Conservation (phyloP, 2,797 vertebrate species). For the Crotalus adamanteus region DNA sequence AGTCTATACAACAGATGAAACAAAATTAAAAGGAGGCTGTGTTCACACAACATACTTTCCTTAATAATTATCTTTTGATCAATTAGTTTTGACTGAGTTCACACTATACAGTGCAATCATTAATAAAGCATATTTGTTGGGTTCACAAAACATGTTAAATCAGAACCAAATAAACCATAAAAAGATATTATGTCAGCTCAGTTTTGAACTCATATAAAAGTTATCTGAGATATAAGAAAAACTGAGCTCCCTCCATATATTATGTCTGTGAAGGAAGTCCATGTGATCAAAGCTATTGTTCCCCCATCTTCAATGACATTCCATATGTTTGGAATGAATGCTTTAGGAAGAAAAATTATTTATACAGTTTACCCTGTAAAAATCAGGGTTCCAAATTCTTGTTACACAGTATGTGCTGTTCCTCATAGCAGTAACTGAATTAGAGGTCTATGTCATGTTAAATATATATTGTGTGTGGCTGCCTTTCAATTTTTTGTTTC, state of each 20-base stretch:
- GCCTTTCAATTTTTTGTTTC: neutral
- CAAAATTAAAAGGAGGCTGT: neutral
- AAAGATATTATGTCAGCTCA: neutral
- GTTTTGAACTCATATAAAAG: neutral
- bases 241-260: neutral
- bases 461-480: neutral
- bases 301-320: neutral
- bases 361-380: neutral
- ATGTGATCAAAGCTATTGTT: neutral
- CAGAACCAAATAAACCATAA: neutral
- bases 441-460: neutral
- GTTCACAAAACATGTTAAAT: neutral
- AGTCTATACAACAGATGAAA: neutral
- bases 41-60: neutral
- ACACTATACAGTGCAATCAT: neutral
- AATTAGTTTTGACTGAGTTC: neutral
- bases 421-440: neutral
- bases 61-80: neutral
- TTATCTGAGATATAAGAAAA: neutral
- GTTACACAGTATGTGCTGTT: neutral
- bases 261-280: neutral
- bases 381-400: neutral
- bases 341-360: neutral
- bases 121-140: neutral
- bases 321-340: neutral